Evolutionary conservation across 2,888 invertebrate genomes (phyloP).

Genomic region (Clivina fossor): DNA sequence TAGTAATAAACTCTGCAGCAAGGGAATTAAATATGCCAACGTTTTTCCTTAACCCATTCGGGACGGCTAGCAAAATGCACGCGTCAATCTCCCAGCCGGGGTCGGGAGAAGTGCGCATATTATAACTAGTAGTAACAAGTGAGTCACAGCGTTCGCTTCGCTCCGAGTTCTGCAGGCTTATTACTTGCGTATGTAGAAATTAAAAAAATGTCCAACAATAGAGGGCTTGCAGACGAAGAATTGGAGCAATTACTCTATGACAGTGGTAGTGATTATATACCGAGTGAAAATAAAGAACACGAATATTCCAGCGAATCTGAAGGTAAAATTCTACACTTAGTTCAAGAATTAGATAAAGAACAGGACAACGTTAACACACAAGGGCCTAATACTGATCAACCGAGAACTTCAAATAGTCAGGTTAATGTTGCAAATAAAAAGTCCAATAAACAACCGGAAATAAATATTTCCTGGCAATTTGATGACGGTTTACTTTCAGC

Average conservation of each 20-base stretch:
- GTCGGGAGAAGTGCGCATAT: constrained; percentile 6
- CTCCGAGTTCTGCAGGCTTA: neutral
- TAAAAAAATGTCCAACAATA: neutral
- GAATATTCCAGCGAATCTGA: constrained; percentile 6
- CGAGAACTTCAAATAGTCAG: too few species aligned
- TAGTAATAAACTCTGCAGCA: too few species aligned
- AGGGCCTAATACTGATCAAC: neutral
- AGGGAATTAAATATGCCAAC: too few species aligned
- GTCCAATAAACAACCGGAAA: too few species aligned
- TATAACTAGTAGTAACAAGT: neutral
- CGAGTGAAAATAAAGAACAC: neutral
- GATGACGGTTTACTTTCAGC: neutral
- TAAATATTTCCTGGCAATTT: constrained; percentile 4
- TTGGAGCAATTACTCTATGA: neutral
- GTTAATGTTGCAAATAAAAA: too few species aligned
- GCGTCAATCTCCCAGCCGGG: constrained; percentile 5
- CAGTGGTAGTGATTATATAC: constrained; percentile 4
- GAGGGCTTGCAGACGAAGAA: constrained; percentile 1
- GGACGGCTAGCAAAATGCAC: too few species aligned
- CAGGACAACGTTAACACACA: neutral
- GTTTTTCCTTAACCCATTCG: too few species aligned
- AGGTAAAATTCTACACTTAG: neutral
- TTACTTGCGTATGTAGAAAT: neutral
- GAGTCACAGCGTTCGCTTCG: neutral
- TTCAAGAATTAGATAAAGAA: constrained; percentile 1